Conservation (phyloP, 92 coral and sea anemone genomes). For the Pocillopora grandis region DNA sequence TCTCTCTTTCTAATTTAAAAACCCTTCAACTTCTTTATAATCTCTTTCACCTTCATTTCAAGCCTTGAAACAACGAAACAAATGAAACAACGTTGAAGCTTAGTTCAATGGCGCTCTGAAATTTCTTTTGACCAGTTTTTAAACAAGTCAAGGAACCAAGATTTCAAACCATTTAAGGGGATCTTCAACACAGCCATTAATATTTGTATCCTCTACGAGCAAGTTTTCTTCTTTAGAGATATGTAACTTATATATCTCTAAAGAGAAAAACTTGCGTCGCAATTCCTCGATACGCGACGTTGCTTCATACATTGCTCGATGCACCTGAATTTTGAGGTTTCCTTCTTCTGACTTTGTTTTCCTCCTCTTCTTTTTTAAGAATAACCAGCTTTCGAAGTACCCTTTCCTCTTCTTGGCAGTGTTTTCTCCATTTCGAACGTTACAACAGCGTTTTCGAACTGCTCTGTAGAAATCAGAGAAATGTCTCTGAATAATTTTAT, state of each 20-base stretch:
- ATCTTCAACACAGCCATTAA: constrained; percentile 43
- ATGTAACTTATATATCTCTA: neutral
- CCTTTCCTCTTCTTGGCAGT: constrained; percentile 31
- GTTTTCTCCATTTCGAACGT: constrained; percentile 49
- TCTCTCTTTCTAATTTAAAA: constrained; percentile 51
- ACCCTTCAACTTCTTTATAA: constrained; percentile 54
- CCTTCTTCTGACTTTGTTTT: constrained; percentile 36
- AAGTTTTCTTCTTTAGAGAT: constrained; percentile 3
- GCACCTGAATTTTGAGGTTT: constrained; percentile 17
- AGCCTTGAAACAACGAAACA: constrained; percentile 74
- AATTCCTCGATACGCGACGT: constrained; percentile 45
- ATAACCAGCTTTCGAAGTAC: neutral
- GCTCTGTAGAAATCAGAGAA: constrained; percentile 8
- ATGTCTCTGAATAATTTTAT: constrained; percentile 45
- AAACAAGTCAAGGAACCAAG: constrained; percentile 80
- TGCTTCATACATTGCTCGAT: constrained; percentile 7
- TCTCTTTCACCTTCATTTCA: constrained; percentile 64
- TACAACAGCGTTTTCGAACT: neutral
- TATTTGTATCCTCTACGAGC: neutral
- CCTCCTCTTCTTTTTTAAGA: constrained; percentile 28
- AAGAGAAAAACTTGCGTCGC: too few relatives aligned
- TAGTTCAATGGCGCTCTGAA: constrained; percentile 73
- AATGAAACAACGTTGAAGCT: neutral
- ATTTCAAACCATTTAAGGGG: constrained; percentile 98
- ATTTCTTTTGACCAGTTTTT: constrained; percentile 77